These are phyloP conservation scores for Cossypha niveicapilla DNA, from an alignment of 2,797 vertebrate genomes.

Conservation along the genomic window DNA sequence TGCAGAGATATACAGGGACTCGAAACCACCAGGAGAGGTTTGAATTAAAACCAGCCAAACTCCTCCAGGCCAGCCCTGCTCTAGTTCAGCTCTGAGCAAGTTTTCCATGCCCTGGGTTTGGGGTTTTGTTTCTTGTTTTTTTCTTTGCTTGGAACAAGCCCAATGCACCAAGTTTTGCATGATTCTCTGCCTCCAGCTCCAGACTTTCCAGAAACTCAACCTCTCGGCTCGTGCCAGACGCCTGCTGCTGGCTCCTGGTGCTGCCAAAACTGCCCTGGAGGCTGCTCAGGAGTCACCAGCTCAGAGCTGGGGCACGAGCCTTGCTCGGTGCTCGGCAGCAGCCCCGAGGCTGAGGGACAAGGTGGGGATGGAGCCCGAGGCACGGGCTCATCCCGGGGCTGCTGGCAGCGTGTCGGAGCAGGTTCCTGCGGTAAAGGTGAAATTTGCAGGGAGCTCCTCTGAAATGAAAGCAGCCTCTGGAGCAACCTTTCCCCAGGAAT, in stretches of 20 bases:
- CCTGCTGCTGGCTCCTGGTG: neutral
- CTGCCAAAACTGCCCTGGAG: neutral
- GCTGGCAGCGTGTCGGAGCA: neutral
- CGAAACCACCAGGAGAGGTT: neutral
- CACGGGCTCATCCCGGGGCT: accelerated
- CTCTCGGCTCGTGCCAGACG: neutral
- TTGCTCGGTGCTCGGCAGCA: accelerated
- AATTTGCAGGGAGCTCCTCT: neutral
- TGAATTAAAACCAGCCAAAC: accelerated
- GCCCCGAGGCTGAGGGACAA: neutral
- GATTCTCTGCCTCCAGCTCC: neutral
- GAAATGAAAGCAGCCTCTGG: slow-evolving; percentile 39
- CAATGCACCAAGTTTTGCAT: neutral
- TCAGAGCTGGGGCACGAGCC: neutral
- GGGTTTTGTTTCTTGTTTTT: neutral
- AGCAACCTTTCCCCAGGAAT: slow-evolving; percentile 35
- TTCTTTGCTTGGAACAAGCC: neutral
- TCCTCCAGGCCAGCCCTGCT: neutral
- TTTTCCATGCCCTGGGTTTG: neutral
- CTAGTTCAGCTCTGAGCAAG: neutral
- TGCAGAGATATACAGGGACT: neutral
- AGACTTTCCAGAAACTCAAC: neutral
- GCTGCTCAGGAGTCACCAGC: neutral
- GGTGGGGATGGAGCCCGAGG: neutral
- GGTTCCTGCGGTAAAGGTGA: neutral